These are phyloP conservation scores for Carpatolechia fugitivella DNA, from an alignment of 2,888 invertebrate species.

Conservation along the genomic window DNA sequence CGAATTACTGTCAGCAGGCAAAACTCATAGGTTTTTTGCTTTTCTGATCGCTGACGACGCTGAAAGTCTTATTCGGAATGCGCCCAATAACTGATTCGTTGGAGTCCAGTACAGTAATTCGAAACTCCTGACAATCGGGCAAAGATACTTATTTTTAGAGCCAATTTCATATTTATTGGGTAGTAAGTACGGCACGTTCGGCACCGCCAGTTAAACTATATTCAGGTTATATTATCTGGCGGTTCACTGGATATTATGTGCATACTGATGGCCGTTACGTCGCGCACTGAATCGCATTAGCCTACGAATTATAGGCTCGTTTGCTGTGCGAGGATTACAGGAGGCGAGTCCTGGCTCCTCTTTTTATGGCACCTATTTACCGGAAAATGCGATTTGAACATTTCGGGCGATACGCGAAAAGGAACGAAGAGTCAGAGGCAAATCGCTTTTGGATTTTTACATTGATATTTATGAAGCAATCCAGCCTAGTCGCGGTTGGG, in stretches of 20 bases:
- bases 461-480: no score
- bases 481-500: no score
- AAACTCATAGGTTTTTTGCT: no score
- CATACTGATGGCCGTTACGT: constrained; percentile 14
- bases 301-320: constrained; percentile 4
- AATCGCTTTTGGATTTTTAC: not conserved
- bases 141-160: no score
- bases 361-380: constrained; percentile 9
- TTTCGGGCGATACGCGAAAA: not conserved
- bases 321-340: not conserved
- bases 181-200: no score
- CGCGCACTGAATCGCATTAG: constrained; percentile 10
- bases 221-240: constrained; percentile 2
- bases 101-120: no score
- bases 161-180: no score
- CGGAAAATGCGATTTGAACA: constrained; percentile 2
- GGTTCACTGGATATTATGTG: constrained; percentile 13
- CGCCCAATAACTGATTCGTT: no score
- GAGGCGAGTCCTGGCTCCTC: constrained; percentile 3
- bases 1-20: no score
- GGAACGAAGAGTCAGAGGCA: not conserved
- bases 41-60: no score
- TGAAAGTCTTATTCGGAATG: no score
- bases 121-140: no score
- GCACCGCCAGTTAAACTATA: not conserved